Base-by-base conservation (phyloP, 1,140 invertebrate genomes). In the Papilio xuthus region DNA sequence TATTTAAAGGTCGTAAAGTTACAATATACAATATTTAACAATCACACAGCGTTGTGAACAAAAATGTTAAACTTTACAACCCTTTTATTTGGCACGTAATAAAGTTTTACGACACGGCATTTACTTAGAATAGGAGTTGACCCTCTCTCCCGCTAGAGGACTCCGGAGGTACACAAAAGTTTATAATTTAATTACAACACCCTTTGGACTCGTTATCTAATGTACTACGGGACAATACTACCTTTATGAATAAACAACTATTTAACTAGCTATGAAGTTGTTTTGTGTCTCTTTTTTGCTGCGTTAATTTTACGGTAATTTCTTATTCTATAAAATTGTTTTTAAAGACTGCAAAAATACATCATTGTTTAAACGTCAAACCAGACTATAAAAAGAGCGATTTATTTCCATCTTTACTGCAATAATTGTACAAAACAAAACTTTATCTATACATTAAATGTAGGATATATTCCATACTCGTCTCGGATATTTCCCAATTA, bases 161-260 rank as follows among this genome's bases (percentile, higher is more conserved):
- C 79, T 82, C 77, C 71, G 81, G 83, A 76, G 60, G 60, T 67
- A 67, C 83, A 85, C 84, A 85, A 92, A 92, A 92, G 90, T 92
- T 93, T 93, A 92, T 93, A 92, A 92, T 93, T 93, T 93, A 93
- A 93, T 93, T 93, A 93, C 88, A 89, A 91, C 92, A 85, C 91
- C 89, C 92, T 80, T 73, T 85, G 88, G 91, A 88, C 81, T 78
- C 85, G 86, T 92, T 91, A 86, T 84, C 81, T 83, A 76, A 76
- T 76, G 53, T 76, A 60, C 32, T 60, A 50, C 26, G 41, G 20
- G 42, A 63, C 74, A 63, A 42, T 76, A 76, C 56, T 63, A 76
- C 74, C 74, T 76, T 63, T 41, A 76, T 76, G 53, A 76, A 76
- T 63, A 76, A 76, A 56, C 60, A 44, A 41, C 32, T 71, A 71